A percentile compares a stretch with the other conserved stretches of the same genome.
Evolutionary conservation across 1,140 invertebrate species (phyloP).

Genomic region (Platyscapa corneri): DNA sequence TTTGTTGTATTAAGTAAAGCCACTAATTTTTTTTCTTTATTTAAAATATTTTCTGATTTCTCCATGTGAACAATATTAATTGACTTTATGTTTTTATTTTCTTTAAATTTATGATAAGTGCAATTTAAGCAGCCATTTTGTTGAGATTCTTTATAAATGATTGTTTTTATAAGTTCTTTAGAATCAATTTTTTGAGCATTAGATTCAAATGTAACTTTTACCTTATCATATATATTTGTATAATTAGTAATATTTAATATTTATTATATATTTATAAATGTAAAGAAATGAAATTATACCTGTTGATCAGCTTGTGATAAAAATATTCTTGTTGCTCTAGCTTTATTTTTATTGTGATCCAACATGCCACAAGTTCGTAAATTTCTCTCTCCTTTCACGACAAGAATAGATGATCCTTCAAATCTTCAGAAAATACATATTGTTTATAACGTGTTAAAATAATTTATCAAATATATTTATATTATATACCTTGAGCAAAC

Average conservation of each 20-base stretch:
- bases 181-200: conserved; percentile 72
- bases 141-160: conserved; percentile 23
- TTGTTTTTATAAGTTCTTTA: conserved; percentile 52
- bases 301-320: conserved; percentile 77
- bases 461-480: conserved; percentile 9
- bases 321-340: conserved; percentile 69
- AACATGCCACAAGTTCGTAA: conserved; percentile 84
- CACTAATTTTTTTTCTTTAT: conserved; percentile 39
- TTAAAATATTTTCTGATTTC: not conserved
- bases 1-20: conserved; percentile 42
- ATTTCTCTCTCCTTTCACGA: conserved; percentile 85
- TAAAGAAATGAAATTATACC: conserved; percentile 65
- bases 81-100: conserved; percentile 24
- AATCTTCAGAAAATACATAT: conserved; percentile 68
- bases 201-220: conserved; percentile 81
- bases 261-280: conserved; percentile 9
- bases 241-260: conserved; percentile 11
- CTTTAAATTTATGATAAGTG: not conserved
- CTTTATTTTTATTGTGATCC: conserved; percentile 80
- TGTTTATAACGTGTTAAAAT: not conserved
- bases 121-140: not conserved
- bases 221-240: conserved; percentile 66
- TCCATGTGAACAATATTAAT: not conserved
- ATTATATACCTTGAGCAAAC: conserved; percentile 82
- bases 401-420: conserved; percentile 84